phyloP scores from a whole-genome alignment of 2,797 vertebrate genomes.

The Kryptopterus vitreolus region DNA sequence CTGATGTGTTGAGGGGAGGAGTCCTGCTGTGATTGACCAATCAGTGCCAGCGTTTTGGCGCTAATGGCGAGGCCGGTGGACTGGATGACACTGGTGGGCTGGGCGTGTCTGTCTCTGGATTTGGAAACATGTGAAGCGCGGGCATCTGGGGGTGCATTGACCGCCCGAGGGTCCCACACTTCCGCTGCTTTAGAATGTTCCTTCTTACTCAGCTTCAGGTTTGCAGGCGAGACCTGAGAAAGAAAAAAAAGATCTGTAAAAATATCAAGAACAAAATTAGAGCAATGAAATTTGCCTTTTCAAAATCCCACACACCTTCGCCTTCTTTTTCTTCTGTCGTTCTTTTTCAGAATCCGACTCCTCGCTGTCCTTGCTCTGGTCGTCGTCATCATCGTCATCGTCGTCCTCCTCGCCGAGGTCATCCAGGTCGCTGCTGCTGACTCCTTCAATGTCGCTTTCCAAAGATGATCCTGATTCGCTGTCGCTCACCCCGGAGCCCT shows the following conservation, averaged over 20 bases:
- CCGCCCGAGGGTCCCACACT: conserved; percentile 78
- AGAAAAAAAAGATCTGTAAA: too few species aligned
- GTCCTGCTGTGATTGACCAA: conserved; percentile 85
- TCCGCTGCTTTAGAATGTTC: conserved; percentile 77
- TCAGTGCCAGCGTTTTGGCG: conserved; percentile 88
- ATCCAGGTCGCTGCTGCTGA: conserved; percentile 94
- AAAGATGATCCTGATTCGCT: conserved; percentile 94
- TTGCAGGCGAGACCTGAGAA: conserved; percentile 81
- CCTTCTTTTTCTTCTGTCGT: conserved; percentile 84
- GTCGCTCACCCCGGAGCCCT: conserved; percentile 85
- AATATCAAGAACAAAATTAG: too few species aligned
- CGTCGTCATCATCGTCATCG: conserved; percentile 86
- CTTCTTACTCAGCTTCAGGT: conserved; percentile 76
- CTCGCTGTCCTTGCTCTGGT: conserved; percentile 87
- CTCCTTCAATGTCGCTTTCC: conserved; percentile 93
- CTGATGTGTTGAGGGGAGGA: conserved; percentile 81
- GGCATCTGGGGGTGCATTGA: conserved; percentile 54
- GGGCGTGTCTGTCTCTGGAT: conserved; percentile 83
- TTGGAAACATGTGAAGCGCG: conserved; percentile 81
- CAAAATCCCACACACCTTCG: conserved; percentile 74
- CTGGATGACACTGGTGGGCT: conserved; percentile 97
- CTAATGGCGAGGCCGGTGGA: conserved; percentile 90
- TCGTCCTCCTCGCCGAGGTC: conserved; percentile 93
- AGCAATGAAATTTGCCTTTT: background rate
- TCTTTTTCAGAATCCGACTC: conserved; percentile 85